These are phyloP conservation scores for Yponomeuta plumbellus DNA, from an alignment of 2,888 invertebrate species.

Conservation along the genomic window DNA sequence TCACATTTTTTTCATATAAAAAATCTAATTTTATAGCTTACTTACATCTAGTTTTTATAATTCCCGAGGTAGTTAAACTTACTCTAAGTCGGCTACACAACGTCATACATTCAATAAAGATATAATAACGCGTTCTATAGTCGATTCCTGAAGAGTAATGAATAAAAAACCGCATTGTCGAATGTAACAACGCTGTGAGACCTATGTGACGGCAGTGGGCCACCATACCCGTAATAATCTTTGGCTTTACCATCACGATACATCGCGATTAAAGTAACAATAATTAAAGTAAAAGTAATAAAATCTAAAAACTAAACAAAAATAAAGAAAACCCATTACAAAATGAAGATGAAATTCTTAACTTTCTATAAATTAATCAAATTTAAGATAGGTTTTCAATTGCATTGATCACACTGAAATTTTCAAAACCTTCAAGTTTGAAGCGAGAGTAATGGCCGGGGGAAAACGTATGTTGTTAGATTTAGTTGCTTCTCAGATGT, in stretches of 20 bases:
- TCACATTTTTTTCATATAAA: conserved; percentile 67
- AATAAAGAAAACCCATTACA: conserved; percentile 33
- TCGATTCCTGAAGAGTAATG: not conserved
- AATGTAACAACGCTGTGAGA: conserved; percentile 33
- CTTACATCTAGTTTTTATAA: conserved; percentile 59
- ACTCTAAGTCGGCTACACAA: conserved; percentile 55
- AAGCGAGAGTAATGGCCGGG: no score
- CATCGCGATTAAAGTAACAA: conserved; percentile 61
- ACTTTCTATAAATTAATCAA: no score
- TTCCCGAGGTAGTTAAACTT: conserved; percentile 76
- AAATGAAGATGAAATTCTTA: not conserved
- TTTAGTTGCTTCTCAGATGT: no score
- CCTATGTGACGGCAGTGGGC: conserved; percentile 75
- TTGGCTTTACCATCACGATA: conserved; percentile 77
- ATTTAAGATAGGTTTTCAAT: no score
- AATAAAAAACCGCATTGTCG: not conserved
- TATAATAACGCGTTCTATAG: conserved; percentile 20
- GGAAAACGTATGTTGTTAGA: no score
- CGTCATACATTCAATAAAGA: conserved; percentile 37
- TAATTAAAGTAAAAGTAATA: conserved; percentile 37
- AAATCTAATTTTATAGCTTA: conserved; percentile 69
- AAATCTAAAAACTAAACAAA: conserved; percentile 35
- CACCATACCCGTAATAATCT: conserved; percentile 77
- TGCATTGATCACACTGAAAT: no score
- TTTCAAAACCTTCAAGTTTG: no score